phyloP scores from a whole-genome alignment of 2,797 vertebrate genomes.

The Anabacerthia variegaticeps region DNA sequence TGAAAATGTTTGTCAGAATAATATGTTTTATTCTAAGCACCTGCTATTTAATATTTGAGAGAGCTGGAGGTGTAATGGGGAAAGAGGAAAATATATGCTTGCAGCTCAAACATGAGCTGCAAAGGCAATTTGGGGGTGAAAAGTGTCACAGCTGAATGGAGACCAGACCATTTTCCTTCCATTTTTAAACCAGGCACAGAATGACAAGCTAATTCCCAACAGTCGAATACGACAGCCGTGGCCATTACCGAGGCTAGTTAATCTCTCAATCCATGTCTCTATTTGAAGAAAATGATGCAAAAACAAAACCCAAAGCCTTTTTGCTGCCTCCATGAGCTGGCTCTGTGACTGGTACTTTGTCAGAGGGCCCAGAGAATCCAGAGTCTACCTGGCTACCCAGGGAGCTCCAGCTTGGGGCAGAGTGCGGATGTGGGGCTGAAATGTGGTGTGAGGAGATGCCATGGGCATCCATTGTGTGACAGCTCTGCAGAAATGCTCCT shows the following conservation, averaged over 20 bases:
- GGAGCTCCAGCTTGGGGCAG: background rate
- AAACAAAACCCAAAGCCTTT: background rate
- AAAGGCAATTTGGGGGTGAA: conserved; percentile 35
- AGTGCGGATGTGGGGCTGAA: background rate
- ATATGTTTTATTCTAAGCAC: conserved; percentile 52
- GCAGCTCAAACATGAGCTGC: conserved; percentile 7
- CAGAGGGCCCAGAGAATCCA: background rate
- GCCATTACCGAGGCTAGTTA: background rate
- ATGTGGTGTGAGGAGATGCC: background rate
- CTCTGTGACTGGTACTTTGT: background rate
- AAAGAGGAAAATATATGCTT: conserved; percentile 35
- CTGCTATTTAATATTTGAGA: conserved; percentile 53
- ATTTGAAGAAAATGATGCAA: background rate
- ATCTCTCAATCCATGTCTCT: conserved; percentile 28
- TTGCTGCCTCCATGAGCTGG: background rate
- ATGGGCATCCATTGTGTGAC: fast-evolving
- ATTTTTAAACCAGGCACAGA: conserved; percentile 40
- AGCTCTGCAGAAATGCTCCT: background rate
- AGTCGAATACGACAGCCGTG: background rate
- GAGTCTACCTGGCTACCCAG: fast-evolving
- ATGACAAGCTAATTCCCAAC: conserved; percentile 45
- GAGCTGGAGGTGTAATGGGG: conserved; percentile 6
- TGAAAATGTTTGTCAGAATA: conserved; percentile 62
- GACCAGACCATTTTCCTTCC: background rate
- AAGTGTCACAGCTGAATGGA: conserved; percentile 12